Evolutionary conservation across 2,113 vertebrate species (phyloP), one percentile per base, ranked within the genome.

Genomic region (Petaurus breviceps): DNA sequence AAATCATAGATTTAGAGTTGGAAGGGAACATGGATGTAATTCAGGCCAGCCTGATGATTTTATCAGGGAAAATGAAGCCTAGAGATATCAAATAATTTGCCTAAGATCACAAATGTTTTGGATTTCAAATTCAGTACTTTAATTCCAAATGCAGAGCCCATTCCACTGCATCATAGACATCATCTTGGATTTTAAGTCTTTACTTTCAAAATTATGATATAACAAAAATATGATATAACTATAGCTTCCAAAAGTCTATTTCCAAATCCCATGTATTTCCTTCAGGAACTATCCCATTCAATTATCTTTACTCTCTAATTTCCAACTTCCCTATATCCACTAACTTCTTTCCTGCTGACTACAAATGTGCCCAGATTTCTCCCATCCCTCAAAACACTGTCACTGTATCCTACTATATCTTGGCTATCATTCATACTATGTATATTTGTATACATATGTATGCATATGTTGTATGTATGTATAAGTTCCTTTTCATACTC

Each of bases 1-100:
- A 90, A 97, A 97, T 51, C 55, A 95, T 24, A 55, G 51, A 93
- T 95, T 97, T 94, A 68, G 28, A 0, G 0, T n/a, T 84, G n/a
- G 68, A 43, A 84, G 19, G 16, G n/a, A 84, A 84, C 19, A 43
- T 84, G n/a, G 7, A 43, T 22, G 6, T 43, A 84, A 84, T 84
- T 84, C n/a, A 84, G 16, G 7, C 5, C 6, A 84, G 43, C n/a
- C 23, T 23, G 19, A 84, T 84, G 37, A 43, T 43, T 84, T 84
- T 37, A 84, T 23, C 16, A 8, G 19, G 43, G 68, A 84, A 84
- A 84, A 43, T 43, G 68, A 22, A 23, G 2, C 37, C 7, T 43
- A 84, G n/a, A 84, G n/a, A 19, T 9, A 9, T 43, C 37, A 77
- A n/a, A 0, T 43, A 19, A 84, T 43, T 23, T 84, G 37, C n/a